These are phyloP conservation scores for Hypocryptadius cinnamomeus DNA, from an alignment of 2,113 vertebrate species.

Conservation along the genomic window DNA sequence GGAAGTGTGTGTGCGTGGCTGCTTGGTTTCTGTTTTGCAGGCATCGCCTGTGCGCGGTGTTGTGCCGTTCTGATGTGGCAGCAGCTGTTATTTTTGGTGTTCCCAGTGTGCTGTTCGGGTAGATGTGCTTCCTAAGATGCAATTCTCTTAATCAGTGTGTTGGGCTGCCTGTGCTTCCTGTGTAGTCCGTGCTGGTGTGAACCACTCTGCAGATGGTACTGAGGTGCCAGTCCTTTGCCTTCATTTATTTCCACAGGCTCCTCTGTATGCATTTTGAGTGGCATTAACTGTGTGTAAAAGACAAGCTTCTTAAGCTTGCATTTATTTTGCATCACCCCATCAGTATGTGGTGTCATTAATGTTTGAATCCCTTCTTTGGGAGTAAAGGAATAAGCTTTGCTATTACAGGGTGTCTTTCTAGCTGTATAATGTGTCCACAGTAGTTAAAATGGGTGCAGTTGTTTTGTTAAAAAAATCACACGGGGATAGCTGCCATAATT, in stretches of 20 bases:
- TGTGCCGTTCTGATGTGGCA: slow-evolving; percentile 27
- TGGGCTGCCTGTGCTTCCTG: background rate
- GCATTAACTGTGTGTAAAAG: background rate
- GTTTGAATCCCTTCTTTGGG: background rate
- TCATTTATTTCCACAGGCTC: background rate
- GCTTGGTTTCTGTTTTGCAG: slow-evolving; percentile 38
- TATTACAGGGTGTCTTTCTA: background rate
- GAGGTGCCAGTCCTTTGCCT: background rate
- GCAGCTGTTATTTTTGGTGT: slow-evolving; percentile 45
- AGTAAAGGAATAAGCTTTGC: background rate
- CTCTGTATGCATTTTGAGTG: background rate
- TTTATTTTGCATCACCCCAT: background rate
- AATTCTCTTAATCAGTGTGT: background rate
- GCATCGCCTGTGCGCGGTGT: background rate
- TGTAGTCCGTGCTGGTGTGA: background rate
- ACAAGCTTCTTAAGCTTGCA: background rate
- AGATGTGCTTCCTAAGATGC: background rate
- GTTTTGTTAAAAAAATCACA: background rate
- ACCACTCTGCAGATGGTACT: background rate
- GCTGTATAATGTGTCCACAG: background rate
- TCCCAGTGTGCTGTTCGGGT: background rate
- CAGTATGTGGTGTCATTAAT: background rate
- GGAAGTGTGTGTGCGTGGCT: slow-evolving; percentile 13
- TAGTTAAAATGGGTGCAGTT: background rate
- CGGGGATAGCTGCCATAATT: background rate